Evolutionary conservation across 2,113 vertebrate species (phyloP).

Genomic region (Pavo muticus): DNA sequence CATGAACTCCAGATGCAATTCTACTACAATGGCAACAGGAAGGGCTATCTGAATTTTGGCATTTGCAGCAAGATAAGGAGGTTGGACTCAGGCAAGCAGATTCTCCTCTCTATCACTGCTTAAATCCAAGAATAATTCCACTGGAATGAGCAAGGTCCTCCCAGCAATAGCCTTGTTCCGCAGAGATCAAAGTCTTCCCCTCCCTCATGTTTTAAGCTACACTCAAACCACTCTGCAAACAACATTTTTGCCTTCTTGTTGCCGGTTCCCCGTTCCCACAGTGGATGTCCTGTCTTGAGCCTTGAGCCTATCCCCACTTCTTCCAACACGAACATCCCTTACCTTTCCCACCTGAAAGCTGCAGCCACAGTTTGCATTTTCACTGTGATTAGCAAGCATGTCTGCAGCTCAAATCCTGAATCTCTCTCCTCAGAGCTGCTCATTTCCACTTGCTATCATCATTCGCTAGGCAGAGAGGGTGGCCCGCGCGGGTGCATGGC

Average conservation of each 20-base stretch:
- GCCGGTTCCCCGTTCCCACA: neutral
- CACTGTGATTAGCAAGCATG: neutral
- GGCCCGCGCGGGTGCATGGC: fast-evolving
- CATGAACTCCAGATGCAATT: neutral
- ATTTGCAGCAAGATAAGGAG: neutral
- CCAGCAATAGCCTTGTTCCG: neutral
- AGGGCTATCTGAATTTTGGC: neutral
- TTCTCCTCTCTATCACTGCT: neutral
- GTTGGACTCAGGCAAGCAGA: neutral
- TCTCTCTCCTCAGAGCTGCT: neutral
- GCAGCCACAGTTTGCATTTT: neutral
- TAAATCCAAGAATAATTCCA: neutral
- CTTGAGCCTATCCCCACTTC: neutral
- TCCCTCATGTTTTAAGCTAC: neutral
- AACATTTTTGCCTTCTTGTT: neutral
- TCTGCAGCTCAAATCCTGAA: neutral
- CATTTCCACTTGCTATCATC: neutral
- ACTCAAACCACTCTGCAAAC: constrained; percentile 36
- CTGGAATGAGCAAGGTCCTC: constrained; percentile 22
- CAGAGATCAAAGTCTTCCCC: constrained; percentile 44
- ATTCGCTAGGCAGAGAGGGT: neutral
- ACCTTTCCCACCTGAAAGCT: constrained; percentile 1
- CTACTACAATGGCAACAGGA: neutral
- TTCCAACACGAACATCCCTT: neutral
- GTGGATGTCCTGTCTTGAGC: neutral